phyloP scores from a whole-genome alignment of 2,888 invertebrate species.

The Ophioninae sp. region DNA sequence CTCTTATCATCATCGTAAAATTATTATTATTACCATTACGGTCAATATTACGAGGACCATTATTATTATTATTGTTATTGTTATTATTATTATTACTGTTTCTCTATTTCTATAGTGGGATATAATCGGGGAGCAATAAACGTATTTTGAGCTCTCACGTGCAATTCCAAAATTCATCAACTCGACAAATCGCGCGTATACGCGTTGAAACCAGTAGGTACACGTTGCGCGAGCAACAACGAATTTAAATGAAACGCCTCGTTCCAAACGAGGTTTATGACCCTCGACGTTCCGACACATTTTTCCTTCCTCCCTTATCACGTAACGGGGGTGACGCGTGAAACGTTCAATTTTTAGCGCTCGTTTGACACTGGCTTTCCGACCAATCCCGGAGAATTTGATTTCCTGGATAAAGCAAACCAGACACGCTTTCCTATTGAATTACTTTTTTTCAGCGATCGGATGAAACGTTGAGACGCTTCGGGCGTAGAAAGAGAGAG shows the following conservation, averaged over 20 bases:
- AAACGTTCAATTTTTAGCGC: not conserved
- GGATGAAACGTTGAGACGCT: slow-evolving; percentile 26
- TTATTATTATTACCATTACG: too few species aligned
- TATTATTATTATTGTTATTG: not conserved
- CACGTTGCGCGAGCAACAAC: slow-evolving; percentile 18
- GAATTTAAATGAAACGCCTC: slow-evolving; percentile 48
- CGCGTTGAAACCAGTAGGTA: not conserved
- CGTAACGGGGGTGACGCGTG: not conserved
- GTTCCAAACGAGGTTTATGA: slow-evolving; percentile 24
- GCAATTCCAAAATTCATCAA: not conserved
- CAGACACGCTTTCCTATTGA: not conserved
- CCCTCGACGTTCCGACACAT: not conserved
- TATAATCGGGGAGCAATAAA: not conserved
- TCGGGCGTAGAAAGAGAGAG: slow-evolving; percentile 3
- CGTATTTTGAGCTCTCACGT: not conserved
- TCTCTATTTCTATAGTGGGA: not conserved
- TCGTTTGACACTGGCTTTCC: not conserved
- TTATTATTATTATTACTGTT: too few species aligned
- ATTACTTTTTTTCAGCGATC: not conserved
- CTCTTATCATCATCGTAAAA: too few species aligned
- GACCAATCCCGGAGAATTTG: not conserved
- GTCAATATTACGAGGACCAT: too few species aligned
- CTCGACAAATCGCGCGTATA: not conserved
- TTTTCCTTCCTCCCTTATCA: not conserved
- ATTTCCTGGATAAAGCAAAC: not conserved